Evolutionary conservation across 64 coral and sea anemone species (phyloP), one percentile per base, ranked within the genome.

Genomic region (Astreopora myriophthalma): DNA sequence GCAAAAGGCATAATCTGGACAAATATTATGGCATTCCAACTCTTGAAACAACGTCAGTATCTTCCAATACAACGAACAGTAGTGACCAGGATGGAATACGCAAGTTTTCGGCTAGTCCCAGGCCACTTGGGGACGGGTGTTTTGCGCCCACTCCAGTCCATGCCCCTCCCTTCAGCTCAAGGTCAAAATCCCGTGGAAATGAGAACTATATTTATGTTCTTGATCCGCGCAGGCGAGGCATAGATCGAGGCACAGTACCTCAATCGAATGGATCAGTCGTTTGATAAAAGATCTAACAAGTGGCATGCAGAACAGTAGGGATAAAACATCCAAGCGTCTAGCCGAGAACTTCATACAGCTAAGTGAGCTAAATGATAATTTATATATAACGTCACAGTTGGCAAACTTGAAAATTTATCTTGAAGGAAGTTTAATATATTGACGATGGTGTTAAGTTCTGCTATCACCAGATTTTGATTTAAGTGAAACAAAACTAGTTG

Each of bases 11-110:
- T 79, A 95, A 99, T 61, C 76, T 99, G 19, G 97, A 99, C 48
- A 90, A 93, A 48, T 99, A 90, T 87, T 99, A 99, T 77, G 97
- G 97, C 2, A 93, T 93, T 40, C 97, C 97, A 9, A 99, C 97
- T 13, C 91, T 99, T 32, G 97, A 99, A 85, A 96, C 97, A 28
- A 95, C 91, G 10, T 99, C 97, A 29, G 86, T 95, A 44, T 99
- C 97, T 8, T 95, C 94, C 29, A 94, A 96, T 60, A 94, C 97
- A 46, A 95, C 97, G 20, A 96, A 96, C 73, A 99, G 90, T 75
- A 99, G 97, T 40, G 97, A 99, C 32, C 94, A 99, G n/a, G 97
- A 99, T 76, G 94, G 97, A 26, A 95, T 99, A 27, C 96, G 97
- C 87, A 95, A 99, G 69, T 99, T 99, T 71, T 77, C 91, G 6